These are phyloP conservation scores for Diuraphis noxia DNA, from an alignment of 1,140 invertebrate genomes.

Conservation along the genomic window DNA sequence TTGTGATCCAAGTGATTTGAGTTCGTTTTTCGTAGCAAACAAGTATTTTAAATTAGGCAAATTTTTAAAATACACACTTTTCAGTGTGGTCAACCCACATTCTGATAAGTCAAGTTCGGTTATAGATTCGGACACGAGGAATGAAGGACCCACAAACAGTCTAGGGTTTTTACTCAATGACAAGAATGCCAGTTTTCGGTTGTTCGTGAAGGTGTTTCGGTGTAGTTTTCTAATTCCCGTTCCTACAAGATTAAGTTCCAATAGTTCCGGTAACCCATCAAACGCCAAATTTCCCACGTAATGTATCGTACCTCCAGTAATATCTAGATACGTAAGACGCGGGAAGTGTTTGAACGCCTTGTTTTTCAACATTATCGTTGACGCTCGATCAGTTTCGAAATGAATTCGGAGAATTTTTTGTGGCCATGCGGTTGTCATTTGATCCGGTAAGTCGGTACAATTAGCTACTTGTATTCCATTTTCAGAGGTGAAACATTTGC, in stretches of 20 bases:
- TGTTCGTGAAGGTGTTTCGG: neutral
- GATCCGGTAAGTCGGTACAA: conserved; percentile 28
- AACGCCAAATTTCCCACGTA: conserved; percentile 28
- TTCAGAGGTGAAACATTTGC: conserved; percentile 15
- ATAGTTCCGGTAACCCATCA: conserved; percentile 18
- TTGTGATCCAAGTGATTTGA: neutral
- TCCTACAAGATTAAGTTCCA: neutral
- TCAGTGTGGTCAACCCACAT: neutral
- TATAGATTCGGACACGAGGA: conserved; percentile 14
- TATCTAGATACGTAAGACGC: conserved; percentile 18
- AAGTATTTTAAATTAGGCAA: conserved; percentile 23
- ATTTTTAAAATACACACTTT: conserved; percentile 5
- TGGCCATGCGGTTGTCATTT: neutral
- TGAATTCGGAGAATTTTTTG: conserved; percentile 17
- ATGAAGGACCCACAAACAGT: neutral
- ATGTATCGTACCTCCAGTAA: neutral
- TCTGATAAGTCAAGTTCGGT: conserved; percentile 30
- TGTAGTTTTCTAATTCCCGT: conserved; percentile 2
- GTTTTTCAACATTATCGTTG: conserved; percentile 35
- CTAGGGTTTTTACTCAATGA: neutral
- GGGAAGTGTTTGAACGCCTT: conserved; percentile 31
- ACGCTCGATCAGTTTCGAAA: neutral
- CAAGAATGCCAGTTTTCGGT: conserved; percentile 27
- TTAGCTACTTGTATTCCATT: conserved; percentile 32
- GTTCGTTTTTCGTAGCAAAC: neutral